Conservation (phyloP, 2,888 invertebrate genomes). For the Drosophila ustulata region DNA sequence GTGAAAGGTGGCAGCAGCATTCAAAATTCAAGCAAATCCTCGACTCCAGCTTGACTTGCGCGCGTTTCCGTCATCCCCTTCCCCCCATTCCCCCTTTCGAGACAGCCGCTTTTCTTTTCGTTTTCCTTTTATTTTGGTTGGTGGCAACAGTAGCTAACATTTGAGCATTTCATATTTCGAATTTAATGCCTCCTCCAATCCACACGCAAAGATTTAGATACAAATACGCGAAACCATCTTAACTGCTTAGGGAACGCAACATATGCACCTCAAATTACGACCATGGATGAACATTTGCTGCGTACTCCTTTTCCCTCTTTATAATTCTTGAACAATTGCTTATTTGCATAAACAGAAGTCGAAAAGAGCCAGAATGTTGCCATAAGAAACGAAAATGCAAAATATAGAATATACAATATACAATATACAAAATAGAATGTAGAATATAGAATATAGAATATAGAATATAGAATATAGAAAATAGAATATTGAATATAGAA, state of each 20-base stretch:
- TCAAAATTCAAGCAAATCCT: constrained; percentile 57
- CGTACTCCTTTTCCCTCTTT: not conserved
- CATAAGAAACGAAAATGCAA: too few species aligned
- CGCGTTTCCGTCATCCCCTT: constrained; percentile 9
- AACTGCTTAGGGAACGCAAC: constrained; percentile 32
- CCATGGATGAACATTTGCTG: constrained; percentile 37
- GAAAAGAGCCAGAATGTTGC: constrained; percentile 19
- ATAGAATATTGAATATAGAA: constrained; percentile 5
- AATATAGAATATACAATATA: not conserved
- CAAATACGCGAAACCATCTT: constrained; percentile 32
- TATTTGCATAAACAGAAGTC: constrained; percentile 69
- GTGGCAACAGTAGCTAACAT: constrained; percentile 52
- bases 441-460: constrained; percentile 11
- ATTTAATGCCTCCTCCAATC: constrained; percentile 45
- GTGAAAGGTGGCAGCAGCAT: constrained; percentile 37
- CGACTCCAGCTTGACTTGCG: constrained; percentile 22
- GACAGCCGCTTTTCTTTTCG: constrained; percentile 28
- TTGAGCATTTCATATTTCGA: constrained; percentile 57
- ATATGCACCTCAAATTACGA: constrained; percentile 56
- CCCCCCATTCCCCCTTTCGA: not conserved
- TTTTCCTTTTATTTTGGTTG: not conserved
- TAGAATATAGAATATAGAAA: constrained; percentile 7
- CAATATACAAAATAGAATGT: constrained; percentile 3
- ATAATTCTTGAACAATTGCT: constrained; percentile 40
- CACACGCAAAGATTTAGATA: constrained; percentile 3